These are phyloP conservation scores for Tenthredo scrophulariae DNA, from an alignment of 2,888 invertebrate species.

Conservation along the genomic window DNA sequence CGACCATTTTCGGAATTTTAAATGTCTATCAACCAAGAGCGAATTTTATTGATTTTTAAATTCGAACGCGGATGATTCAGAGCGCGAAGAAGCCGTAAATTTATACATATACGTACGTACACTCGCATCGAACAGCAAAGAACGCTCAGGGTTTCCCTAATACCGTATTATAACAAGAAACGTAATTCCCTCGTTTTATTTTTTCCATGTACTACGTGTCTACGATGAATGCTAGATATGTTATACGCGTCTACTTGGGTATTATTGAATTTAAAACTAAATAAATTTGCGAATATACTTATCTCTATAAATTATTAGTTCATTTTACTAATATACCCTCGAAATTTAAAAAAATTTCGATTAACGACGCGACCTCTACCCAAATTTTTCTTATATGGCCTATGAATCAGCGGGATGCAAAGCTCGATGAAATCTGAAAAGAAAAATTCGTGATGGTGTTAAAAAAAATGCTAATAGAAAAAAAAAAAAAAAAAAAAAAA, in stretches of 20 bases:
- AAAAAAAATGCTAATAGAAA: not conserved
- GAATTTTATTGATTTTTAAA: not conserved
- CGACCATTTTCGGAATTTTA: too few species aligned
- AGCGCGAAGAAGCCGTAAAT: conserved; percentile 17
- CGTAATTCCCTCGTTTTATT: not conserved
- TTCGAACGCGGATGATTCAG: not conserved
- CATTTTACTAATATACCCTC: too few species aligned
- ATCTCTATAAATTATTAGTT: too few species aligned
- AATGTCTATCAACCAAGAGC: not conserved
- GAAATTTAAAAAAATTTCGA: too few species aligned
- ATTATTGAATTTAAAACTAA: not conserved
- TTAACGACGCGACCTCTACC: too few species aligned
- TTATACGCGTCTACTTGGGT: not conserved
- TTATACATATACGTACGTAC: not conserved
- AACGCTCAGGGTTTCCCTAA: not conserved
- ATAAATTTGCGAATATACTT: not conserved
- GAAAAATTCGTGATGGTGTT: too few species aligned
- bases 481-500: not conserved
- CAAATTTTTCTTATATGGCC: too few species aligned
- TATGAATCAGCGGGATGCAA: too few species aligned
- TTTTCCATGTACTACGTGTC: not conserved
- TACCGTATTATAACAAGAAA: not conserved
- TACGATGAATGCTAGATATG: not conserved
- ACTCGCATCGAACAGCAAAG: not conserved
- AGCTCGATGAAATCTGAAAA: not conserved